phyloP scores from a whole-genome alignment of 1,140 invertebrate species.

The Carcinoscorpius rotundicauda region DNA sequence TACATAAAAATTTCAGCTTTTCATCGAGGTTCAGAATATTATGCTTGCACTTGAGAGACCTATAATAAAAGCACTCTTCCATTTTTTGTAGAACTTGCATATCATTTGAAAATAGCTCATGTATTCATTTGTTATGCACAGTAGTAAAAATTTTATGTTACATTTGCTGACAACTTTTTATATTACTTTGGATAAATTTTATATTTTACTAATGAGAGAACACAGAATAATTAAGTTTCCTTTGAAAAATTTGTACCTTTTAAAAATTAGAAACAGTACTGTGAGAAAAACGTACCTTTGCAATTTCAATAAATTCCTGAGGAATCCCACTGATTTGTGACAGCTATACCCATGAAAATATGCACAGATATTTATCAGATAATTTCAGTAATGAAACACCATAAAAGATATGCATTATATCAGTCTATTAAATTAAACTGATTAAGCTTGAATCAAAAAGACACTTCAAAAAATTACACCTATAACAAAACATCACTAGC shows the following conservation, averaged over 20 bases:
- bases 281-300: constrained; percentile 33
- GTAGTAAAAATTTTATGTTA: no score
- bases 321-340: constrained; percentile 47
- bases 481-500: background rate
- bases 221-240: background rate
- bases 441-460: constrained; percentile 4
- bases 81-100: no score
- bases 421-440: background rate
- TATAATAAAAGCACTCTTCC: no score
- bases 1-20: no score
- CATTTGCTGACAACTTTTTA: no score
- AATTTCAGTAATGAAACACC: constrained; percentile 19
- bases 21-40: no score
- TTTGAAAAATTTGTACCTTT: background rate
- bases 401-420: background rate
- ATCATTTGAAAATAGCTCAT: no score
- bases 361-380: constrained; percentile 44
- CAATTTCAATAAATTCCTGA: constrained; percentile 48
- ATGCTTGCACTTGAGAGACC: no score
- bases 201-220: constrained; percentile 1
- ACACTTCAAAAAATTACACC: constrained; percentile 2
- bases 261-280: no score
- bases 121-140: no score
- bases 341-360: constrained; percentile 34
- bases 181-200: background rate